These are phyloP conservation scores for Liparis tanakae DNA, from an alignment of 2,797 vertebrate genomes.

Conservation along the genomic window DNA sequence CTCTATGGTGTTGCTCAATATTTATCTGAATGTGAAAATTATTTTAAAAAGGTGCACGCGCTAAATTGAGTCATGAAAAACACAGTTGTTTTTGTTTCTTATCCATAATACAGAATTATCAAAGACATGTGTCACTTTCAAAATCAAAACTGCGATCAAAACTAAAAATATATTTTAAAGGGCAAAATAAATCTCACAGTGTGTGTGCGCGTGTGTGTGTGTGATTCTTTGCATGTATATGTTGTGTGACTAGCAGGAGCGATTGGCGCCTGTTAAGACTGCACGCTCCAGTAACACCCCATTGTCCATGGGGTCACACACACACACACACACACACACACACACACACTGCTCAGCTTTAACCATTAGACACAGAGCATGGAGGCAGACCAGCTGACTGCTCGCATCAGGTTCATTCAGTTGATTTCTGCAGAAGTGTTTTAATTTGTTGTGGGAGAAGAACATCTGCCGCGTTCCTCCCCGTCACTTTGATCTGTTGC, in stretches of 20 bases:
- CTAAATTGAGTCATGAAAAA: too few species aligned
- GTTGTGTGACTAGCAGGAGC: conserved; percentile 58
- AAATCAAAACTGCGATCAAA: conserved; percentile 11
- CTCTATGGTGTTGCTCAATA: conserved; percentile 11
- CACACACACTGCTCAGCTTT: conserved; percentile 38
- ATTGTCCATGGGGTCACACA: conserved; percentile 48
- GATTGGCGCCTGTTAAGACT: conserved; percentile 49
- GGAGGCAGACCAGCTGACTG: conserved; percentile 59
- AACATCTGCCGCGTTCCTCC: conserved; percentile 26
- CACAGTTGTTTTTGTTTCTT: too few species aligned
- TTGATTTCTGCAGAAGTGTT: conserved; percentile 26
- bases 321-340: neutral
- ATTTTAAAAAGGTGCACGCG: neutral
- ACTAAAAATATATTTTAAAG: neutral
- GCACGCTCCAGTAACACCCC: conserved; percentile 57
- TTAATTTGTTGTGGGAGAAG: neutral
- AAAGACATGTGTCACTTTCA: neutral
- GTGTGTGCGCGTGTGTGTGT: conserved; percentile 1
- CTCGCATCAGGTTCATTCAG: conserved; percentile 38
- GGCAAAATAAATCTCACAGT: neutral
- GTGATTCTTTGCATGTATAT: conserved; percentile 1
- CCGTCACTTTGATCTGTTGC: conserved; percentile 12
- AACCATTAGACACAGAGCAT: conserved; percentile 55
- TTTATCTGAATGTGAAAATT: conserved; percentile 37
- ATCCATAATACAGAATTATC: neutral